Conservation (phyloP, 2,888 invertebrate genomes). For the Oxyteleia sp. region DNA sequence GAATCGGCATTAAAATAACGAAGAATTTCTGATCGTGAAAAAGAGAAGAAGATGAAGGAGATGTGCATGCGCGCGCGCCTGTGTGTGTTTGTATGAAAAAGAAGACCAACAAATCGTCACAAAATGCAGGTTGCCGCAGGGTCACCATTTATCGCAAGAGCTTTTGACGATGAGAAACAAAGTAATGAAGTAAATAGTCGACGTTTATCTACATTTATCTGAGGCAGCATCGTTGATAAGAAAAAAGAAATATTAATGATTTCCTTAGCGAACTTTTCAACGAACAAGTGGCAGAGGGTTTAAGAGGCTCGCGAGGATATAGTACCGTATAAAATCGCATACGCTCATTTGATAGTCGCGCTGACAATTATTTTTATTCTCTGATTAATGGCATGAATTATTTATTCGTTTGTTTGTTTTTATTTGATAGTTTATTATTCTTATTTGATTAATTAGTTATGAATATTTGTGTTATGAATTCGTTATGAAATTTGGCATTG, state of each 20-base stretch:
- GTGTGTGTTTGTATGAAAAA: conserved; percentile 27
- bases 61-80: neutral
- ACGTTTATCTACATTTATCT: conserved; percentile 58
- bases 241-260: conserved; percentile 66
- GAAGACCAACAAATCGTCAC: conserved; percentile 48
- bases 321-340: conserved; percentile 25
- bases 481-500: neutral
- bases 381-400: conserved; percentile 18
- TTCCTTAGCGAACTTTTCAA: conserved; percentile 55
- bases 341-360: conserved; percentile 11
- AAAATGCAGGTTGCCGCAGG: conserved; percentile 53
- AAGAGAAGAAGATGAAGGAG: conserved; percentile 14
- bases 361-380: conserved; percentile 28
- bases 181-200: conserved; percentile 60
- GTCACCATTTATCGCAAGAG: conserved; percentile 54
- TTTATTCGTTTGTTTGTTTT: conserved; percentile 8
- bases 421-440: neutral
- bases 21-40: conserved; percentile 45
- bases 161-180: conserved; percentile 64
- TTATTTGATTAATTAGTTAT: neutral
- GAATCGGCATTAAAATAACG: conserved; percentile 43
- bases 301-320: conserved; percentile 18
- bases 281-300: conserved; percentile 27
- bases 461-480: neutral
- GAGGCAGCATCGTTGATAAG: conserved; percentile 41